phyloP scores from a whole-genome alignment of 2,797 vertebrate species.

The Liasis olivaceus region DNA sequence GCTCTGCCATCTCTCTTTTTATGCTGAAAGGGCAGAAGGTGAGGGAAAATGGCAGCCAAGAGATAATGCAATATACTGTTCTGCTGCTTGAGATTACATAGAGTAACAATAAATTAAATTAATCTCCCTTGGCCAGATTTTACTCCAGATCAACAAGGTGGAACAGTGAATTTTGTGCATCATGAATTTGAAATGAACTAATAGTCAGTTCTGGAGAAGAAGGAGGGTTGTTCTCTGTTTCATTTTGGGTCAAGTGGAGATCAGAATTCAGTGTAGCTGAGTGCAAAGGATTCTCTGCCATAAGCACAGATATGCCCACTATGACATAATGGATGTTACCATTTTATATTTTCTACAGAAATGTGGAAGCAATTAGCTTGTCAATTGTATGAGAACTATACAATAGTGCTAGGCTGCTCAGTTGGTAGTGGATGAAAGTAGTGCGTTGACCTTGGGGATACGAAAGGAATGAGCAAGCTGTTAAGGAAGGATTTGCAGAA shows the following conservation, averaged over 20 bases:
- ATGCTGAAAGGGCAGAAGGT: rapidly evolving
- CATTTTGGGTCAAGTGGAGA: background rate
- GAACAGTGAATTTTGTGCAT: background rate
- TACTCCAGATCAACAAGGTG: rapidly evolving
- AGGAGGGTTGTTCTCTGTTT: background rate
- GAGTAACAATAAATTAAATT: background rate
- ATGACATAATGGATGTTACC: background rate
- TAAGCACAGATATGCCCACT: background rate
- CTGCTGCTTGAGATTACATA: background rate
- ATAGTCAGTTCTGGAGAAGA: background rate
- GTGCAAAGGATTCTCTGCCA: background rate
- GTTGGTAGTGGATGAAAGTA: background rate
- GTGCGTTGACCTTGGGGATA: background rate
- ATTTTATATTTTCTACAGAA: background rate
- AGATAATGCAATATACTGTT: background rate
- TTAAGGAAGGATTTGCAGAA: background rate
- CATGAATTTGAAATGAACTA: background rate
- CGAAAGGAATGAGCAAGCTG: background rate
- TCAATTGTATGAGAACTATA: background rate
- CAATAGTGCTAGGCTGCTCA: background rate
- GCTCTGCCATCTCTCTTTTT: background rate
- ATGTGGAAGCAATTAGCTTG: background rate
- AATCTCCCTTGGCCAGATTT: background rate
- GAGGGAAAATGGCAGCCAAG: background rate
- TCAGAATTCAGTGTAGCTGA: background rate